Base-by-base conservation (phyloP, 2,113 vertebrate species). In the Stomatorhinus ivindoensis region DNA sequence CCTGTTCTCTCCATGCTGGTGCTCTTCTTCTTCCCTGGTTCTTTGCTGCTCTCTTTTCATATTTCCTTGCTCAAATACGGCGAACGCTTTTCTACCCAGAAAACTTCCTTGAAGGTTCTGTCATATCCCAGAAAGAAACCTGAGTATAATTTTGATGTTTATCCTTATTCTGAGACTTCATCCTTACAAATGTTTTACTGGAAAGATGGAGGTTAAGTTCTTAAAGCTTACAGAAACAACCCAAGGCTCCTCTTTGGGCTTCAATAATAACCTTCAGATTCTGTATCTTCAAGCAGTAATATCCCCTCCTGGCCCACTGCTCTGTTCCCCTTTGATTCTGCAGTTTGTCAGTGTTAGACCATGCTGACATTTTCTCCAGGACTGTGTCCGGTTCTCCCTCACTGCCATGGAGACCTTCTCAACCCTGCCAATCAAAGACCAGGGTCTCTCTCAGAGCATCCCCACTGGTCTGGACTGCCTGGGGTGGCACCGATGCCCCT, bases 371-470 rank as follows among this genome's bases (percentile, higher is more conserved):
- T 76, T 73, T 55, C 65, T 42, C 15, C 89, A 97, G 97, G 90
- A 90, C 84, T 92, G 92, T 90, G 89, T 91, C 73, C 94, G 93
- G 90, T 90, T 90, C 42, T 90, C 91, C 17, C 4, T 93, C 76
- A 88, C 89, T 1, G 91, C 94, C 85, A 87, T 93, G 55, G 91
- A 93, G 88, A 91, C 92, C 89, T 95, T 95, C 89, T 90, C 91
- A 31, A 91, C 93, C 15, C 93, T 94, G 53, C 92, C 93, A 0
- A 93, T 96, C 91, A 97, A 95, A 88, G 92, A 93, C 82, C 95
- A 95, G 21, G 90, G 93, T 0, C 96, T 97, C 93, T 98, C 97
- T 47, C 96, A 96, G 92, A 99, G 97, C 93, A 97, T 96, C 21
- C 97, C 97, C 0, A 93, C 94, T 0, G 96, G 96, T 88, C 93